A percentile compares a stretch with the other conserved stretches of the same genome.
Conservation (phyloP, 2,888 invertebrate genomes). For the Pandemis cinnamomeana region DNA sequence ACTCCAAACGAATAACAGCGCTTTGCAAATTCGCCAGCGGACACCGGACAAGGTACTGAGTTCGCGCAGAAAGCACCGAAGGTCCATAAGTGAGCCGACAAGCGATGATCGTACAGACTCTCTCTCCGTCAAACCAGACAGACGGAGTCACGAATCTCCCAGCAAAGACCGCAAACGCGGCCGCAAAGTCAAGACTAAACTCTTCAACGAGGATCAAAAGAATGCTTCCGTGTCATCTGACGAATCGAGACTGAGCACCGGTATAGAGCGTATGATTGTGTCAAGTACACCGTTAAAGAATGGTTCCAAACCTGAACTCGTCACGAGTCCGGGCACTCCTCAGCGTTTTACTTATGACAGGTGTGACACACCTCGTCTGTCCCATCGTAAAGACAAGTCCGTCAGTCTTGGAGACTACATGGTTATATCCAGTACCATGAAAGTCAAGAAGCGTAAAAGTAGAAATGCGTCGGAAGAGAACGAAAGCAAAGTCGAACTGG, state of each 20-base stretch:
- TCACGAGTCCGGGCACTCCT: constrained; percentile 70
- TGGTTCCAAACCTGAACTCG: constrained; percentile 60
- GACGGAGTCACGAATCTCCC: constrained; percentile 69
- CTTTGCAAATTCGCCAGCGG: constrained; percentile 63
- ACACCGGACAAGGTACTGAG: constrained; percentile 72
- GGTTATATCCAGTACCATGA: constrained; percentile 57
- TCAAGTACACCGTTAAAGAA: constrained; percentile 77
- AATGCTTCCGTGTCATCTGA: constrained; percentile 68
- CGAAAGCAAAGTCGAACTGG: constrained; percentile 64
- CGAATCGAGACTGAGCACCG: constrained; percentile 64
- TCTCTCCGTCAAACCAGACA: constrained; percentile 60
- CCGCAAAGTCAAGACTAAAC: constrained; percentile 72
- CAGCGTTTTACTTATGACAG: constrained; percentile 53
- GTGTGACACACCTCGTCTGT: constrained; percentile 72
- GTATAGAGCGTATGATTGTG: constrained; percentile 62
- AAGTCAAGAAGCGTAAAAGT: constrained; percentile 68
- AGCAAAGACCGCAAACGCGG: constrained; percentile 68
- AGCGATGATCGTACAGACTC: constrained; percentile 69
- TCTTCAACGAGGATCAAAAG: constrained; percentile 69
- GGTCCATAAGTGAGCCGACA: constrained; percentile 75
- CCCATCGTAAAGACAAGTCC: constrained; percentile 70
- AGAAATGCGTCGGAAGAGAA: constrained; percentile 64
- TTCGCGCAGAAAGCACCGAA: constrained; percentile 63
- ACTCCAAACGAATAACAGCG: constrained; percentile 71
- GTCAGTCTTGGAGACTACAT: constrained; percentile 72